A percentile compares a stretch with the other conserved stretches of the same genome.
phyloP scores from a whole-genome alignment of 2,888 invertebrate species.

The Hedychridium roseum region DNA sequence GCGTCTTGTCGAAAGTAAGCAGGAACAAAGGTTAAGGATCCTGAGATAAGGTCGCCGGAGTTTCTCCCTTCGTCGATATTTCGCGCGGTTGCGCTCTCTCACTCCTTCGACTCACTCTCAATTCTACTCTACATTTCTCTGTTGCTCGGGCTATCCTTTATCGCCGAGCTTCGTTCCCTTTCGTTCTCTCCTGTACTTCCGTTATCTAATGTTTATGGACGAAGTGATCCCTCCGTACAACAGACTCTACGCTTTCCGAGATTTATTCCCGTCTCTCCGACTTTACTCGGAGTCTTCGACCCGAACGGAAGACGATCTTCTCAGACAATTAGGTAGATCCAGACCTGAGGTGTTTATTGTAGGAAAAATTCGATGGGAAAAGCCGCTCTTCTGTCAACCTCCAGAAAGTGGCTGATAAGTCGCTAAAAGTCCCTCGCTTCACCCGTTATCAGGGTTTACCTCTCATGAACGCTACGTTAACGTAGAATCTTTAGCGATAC shows the following conservation, averaged over 20 bases:
- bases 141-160: conserved; percentile 19
- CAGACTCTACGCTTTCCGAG: conserved; percentile 26
- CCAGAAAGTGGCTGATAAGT: too few species aligned
- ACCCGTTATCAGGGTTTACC: too few species aligned
- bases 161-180: conserved; percentile 8
- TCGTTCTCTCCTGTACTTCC: conserved; percentile 12
- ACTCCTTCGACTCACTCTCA: background rate
- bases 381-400: too few species aligned
- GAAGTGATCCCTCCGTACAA: conserved; percentile 29
- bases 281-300: background rate
- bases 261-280: conserved; percentile 20
- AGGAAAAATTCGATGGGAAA: too few species aligned
- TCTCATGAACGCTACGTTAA: too few species aligned
- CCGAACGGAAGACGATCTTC: background rate
- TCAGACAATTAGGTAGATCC: too few species aligned
- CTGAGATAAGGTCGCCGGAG: conserved; percentile 32
- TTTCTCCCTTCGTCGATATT: conserved; percentile 31
- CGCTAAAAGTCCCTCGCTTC: too few species aligned
- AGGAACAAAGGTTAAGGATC: conserved; percentile 32
- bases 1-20: conserved; percentile 17
- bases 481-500: too few species aligned
- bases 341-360: too few species aligned
- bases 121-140: too few species aligned
- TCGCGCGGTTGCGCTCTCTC: conserved; percentile 24
- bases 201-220: conserved; percentile 44